Base-by-base conservation (phyloP, 2,888 invertebrate species). In the Tineola bisselliella region DNA sequence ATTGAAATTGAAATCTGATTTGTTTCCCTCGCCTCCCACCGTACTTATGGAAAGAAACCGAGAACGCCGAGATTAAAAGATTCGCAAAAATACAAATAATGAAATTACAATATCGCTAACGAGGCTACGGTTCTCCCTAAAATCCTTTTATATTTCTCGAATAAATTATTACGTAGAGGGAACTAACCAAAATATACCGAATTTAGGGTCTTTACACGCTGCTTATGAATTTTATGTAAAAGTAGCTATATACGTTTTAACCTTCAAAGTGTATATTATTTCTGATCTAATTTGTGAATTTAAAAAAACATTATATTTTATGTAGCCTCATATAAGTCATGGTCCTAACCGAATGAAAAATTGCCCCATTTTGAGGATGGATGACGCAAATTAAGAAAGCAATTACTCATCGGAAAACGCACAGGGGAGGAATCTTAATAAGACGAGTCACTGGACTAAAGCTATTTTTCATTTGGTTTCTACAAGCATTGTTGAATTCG, bases 41-140 rank as follows among this genome's bases (percentile, higher is more conserved):
- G 69, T 69, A 67, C 69, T 72, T 72, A 75, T 73, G 72, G 75
- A 76, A 44, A 44, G 30, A 43, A 59, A 44, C 60, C 48, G 71
- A 74, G 66, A 69, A 66, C 70, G 66, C 71, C 71, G 81, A 86
- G 87, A 88, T 88, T 87, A 88, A 88, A 87, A 84, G 83, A 84
- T 81, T 81, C 77, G 79, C 15, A 76, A 81, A 84, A 87, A 84
- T 81, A 88, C 84, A 87, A 88, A 87, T 87, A 87, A 88, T 87
- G 83, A 84, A 88, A 88, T 88, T 88, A 88, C 87, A 87, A 87
- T 87, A 87, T 88, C 84, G 84, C 83, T 88, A 88, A 88, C 88
- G 83, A 83, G 76, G 82, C 63, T 72, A 67, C 70, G 71, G 73
- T 71, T 80, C 6, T 83, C 81, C 79, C 75, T 76, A 73, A 79